Conservation (phyloP, 2,113 vertebrate species). For the Gasterosteus nipponicus region DNA sequence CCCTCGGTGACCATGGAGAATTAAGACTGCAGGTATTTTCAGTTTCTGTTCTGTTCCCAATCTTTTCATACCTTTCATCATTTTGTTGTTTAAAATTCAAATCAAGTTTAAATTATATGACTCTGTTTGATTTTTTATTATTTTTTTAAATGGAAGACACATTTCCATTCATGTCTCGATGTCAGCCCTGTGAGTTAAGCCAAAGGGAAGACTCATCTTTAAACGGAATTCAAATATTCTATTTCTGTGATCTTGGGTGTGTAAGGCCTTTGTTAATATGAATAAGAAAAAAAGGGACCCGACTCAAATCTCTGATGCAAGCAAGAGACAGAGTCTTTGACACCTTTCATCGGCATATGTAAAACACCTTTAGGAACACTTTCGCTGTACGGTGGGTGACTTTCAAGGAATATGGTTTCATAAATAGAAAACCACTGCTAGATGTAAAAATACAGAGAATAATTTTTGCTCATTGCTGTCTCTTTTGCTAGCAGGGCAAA, state of each 20-base stretch:
- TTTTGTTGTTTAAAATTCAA: slow-evolving; percentile 25
- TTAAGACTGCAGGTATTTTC: neutral
- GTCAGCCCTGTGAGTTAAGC: slow-evolving; percentile 12
- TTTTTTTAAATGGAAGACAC: slow-evolving; percentile 32
- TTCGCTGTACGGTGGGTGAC: slow-evolving; percentile 14
- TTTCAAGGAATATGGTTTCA: slow-evolving; percentile 9
- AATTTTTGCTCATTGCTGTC: slow-evolving; percentile 19
- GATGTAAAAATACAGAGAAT: slow-evolving; percentile 2
- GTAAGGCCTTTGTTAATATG: slow-evolving; percentile 44
- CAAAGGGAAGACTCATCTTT: slow-evolving; percentile 47
- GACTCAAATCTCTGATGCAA: slow-evolving; percentile 54
- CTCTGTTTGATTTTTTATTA: slow-evolving; percentile 29
- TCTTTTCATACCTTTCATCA: slow-evolving; percentile 29
- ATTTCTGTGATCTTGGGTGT: slow-evolving; percentile 55
- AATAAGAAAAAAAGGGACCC: slow-evolving; percentile 45
- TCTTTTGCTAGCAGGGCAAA: slow-evolving; percentile 52
- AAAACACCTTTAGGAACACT: slow-evolving; percentile 47
- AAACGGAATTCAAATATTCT: slow-evolving; percentile 59
- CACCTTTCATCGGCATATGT: slow-evolving; percentile 29
- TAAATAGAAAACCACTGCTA: slow-evolving; percentile 1
- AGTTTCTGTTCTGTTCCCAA: neutral
- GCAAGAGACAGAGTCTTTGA: slow-evolving; percentile 26
- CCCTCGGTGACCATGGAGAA: neutral
- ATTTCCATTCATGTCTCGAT: slow-evolving; percentile 30
- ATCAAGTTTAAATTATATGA: neutral